These are phyloP conservation scores for Cenopis cana DNA, from an alignment of 2,888 invertebrate species.

Conservation along the genomic window DNA sequence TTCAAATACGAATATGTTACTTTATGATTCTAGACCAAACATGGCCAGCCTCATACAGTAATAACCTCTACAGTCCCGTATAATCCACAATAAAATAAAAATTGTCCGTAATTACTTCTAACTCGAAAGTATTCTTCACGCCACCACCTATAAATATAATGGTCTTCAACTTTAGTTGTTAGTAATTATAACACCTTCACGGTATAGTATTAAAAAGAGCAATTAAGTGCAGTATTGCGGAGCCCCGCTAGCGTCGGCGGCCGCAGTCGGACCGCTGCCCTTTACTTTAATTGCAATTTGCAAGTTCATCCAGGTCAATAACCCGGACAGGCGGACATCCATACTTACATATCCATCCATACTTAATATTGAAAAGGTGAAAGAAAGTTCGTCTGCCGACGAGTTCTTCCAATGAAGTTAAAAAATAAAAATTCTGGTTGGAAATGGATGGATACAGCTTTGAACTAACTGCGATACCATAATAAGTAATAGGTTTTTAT, in stretches of 20 bases:
- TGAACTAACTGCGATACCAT: no score
- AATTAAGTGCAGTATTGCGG: conserved; percentile 24
- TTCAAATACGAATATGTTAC: no score
- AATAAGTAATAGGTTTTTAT: no score
- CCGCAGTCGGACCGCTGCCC: conserved; percentile 25
- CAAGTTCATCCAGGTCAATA: conserved; percentile 29
- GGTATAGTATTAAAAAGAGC: conserved; percentile 26
- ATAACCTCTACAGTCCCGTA: no score
- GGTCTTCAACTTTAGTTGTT: conserved; percentile 10
- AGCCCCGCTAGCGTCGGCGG: conserved; percentile 22
- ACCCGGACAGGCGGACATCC: no score
- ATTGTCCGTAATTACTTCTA: not conserved
- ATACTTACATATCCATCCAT: no score
- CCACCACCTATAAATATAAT: conserved; percentile 8
- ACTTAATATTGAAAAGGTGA: conserved; percentile 1
- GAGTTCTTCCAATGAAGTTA: not conserved
- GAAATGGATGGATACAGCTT: no score
- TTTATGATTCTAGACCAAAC: no score
- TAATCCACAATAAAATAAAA: not conserved
- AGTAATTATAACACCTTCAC: conserved; percentile 34
- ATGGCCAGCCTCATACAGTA: no score
- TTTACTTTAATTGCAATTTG: conserved; percentile 39
- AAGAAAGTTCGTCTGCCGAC: not conserved
- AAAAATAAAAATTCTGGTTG: not conserved
- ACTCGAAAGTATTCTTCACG: conserved; percentile 14